phyloP scores from a whole-genome alignment of 2,888 invertebrate species.

The Phanerotoma sp. region DNA sequence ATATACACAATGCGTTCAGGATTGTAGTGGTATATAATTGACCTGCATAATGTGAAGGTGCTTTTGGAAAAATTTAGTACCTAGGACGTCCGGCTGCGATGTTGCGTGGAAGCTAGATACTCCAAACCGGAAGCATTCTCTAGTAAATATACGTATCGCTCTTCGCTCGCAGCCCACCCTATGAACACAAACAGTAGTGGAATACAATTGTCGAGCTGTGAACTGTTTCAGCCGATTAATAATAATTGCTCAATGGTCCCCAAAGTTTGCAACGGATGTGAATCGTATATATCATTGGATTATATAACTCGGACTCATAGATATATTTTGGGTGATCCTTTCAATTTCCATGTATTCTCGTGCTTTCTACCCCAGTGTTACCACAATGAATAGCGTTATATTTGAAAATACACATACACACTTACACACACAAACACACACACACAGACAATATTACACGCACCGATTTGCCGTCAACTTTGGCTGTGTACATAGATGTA shows the following conservation, averaged over 20 bases:
- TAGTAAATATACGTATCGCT: slow-evolving; percentile 89
- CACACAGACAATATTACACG: too few relatives aligned
- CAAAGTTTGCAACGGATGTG: slow-evolving; percentile 20
- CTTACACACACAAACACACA: too few relatives aligned
- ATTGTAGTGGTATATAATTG: background rate
- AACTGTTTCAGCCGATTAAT: slow-evolving; percentile 17
- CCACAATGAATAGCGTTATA: too few relatives aligned
- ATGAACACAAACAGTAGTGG: slow-evolving; percentile 43
- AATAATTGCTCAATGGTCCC: slow-evolving; percentile 23
- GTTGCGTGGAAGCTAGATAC: slow-evolving; percentile 4
- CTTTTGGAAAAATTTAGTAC: slow-evolving; percentile 21
- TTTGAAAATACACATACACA: too few relatives aligned
- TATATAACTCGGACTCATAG: background rate
- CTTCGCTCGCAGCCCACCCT: slow-evolving; percentile 55
- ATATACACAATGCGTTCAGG: too few relatives aligned
- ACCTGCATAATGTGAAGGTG: slow-evolving; percentile 8
- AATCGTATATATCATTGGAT: slow-evolving; percentile 9
- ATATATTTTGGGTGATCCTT: background rate
- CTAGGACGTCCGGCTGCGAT: slow-evolving; percentile 16
- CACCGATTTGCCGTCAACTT: too few relatives aligned
- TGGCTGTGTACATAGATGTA: too few relatives aligned
- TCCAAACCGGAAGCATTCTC: slow-evolving; percentile 20
- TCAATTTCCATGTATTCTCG: background rate
- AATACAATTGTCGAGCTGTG: slow-evolving; percentile 9
- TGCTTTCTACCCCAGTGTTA: background rate